Base-by-base conservation (phyloP, 2,888 invertebrate species). In the Aspidapion aeneum region DNA sequence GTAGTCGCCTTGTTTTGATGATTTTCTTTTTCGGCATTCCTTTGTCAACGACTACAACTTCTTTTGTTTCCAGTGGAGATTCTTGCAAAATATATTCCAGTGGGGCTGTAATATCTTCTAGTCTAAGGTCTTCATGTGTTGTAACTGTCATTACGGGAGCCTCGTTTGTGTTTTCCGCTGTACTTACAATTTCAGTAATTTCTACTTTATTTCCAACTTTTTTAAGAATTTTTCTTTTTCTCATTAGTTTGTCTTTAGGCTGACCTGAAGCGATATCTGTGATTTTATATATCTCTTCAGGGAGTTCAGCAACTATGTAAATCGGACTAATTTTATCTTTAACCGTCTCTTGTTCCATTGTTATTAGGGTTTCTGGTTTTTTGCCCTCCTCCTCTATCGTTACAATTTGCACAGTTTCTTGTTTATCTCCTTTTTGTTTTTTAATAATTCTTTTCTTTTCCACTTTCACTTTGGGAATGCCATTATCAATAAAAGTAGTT, bases 371-470 rank as follows among this genome's bases (percentile, higher is more conserved):
- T 72, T 81, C 73, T 68, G 83, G 76, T 75, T 79, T 69, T 73
- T 81, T 74, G 69, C 78, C 73, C 73, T 81, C 69, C 58, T 77
- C 75, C 69, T 71, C 69, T 21, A 68, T 65, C 35, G 69, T 73
- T 9, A 67, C 64, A 48, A 70, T 67, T 62, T 72, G 69, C 21
- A 74, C 69, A 59, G 65, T 56, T 69, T 82, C 81, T 55, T 80
- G 77, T 69, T 75, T 78, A 57, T 75, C 71, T 61, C 77, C 81
- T 67, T 70, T 78, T 74, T 70, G 72, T 68, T 73, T 79, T 74
- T 69, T 75, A 71, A 65, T 74, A 58, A 70, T 77, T 74, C 79
- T 74, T 69, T 82, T 82, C 66, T 81, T 83, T 16, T 83, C 81
- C 1, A 80, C 74, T 63, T 80, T 80, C 5, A 69, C 75, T 74